Base-by-base conservation (phyloP, 2,797 vertebrate genomes). In the Pelodytes ibericus region DNA sequence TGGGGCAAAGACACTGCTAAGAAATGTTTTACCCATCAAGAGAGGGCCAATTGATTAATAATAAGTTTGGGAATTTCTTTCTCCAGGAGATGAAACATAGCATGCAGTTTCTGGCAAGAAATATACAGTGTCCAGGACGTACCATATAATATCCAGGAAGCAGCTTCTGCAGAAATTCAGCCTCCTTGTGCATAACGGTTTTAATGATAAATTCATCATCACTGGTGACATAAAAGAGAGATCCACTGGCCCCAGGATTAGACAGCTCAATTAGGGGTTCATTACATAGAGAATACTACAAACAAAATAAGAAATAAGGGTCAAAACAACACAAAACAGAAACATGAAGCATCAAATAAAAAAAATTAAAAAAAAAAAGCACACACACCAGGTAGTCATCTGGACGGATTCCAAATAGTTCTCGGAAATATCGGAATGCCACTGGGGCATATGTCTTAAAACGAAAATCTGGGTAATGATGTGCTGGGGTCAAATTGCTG, bases 131-230 rank as follows among this genome's bases (percentile, higher is more conserved):
- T n/a, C n/a, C n/a, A n/a, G n/a, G n/a, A n/a, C 91, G 78, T 47
- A 97, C 96, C 98, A 99, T 99, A 85, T 99, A 99, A 91, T 99
- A 99, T 81, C 98, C 98, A 0, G 98, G 98, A 66, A 99, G 93
- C 80, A 99, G 91, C 81, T 99, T 99, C 90, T 99, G 98, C 41
- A 99, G 89, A 86, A 99, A 99, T 80, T 99, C 97, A 0, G 97
- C 98, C 82, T 99, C 98, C 82, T 99, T 99, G 90, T 99, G 97
- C 96, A 98, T 96, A 83, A 99, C 98, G 0, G 98, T 99, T 87
- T 99, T 99, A 84, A 99, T 96, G 89, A 99, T 99, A 88, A 99
- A 99, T 85, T 99, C 97, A 0, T 99, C 98, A 0, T 99, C 98
- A 69, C 91, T 98, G 24, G 96, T 99, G 49, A 99, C 91, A 10